phyloP scores from a whole-genome alignment of 2,888 invertebrate species.

The Villa cingulata region DNA sequence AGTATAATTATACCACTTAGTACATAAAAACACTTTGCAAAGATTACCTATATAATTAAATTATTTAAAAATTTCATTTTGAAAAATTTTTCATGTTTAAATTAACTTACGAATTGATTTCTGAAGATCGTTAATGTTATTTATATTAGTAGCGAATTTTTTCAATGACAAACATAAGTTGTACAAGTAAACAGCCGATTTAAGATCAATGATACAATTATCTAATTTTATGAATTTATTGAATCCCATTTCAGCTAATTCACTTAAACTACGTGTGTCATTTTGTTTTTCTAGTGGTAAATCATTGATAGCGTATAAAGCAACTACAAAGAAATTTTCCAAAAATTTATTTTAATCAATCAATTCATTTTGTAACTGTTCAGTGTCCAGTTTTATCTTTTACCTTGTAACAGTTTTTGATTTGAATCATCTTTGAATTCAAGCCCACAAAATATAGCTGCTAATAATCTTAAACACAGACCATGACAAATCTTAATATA shows the following conservation, averaged over 20 bases:
- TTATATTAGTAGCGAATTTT: not conserved
- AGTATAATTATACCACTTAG: constrained; percentile 53
- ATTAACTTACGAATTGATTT: constrained; percentile 24
- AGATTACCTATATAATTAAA: constrained; percentile 26
- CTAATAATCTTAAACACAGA: constrained; percentile 42
- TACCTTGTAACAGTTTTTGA: constrained; percentile 9
- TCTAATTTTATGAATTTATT: constrained; percentile 22
- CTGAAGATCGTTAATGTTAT: constrained; percentile 8
- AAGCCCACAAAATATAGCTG: constrained; percentile 49
- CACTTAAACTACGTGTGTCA: constrained; percentile 12
- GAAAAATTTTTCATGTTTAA: too few relatives aligned
- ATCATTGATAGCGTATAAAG: constrained; percentile 16
- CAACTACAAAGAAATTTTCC: constrained; percentile 17
- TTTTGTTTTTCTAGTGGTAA: constrained; percentile 7
- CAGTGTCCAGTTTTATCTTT: not conserved
- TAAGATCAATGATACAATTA: constrained; percentile 22
- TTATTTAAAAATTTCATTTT: too few relatives aligned
- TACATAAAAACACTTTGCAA: constrained; percentile 44
- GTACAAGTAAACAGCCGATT: constrained; percentile 29
- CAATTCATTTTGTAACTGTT: too few relatives aligned
- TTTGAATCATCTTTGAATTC: constrained; percentile 40
- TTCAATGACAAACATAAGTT: constrained; percentile 15
- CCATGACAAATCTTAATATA: constrained; percentile 43
- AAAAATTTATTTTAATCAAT: not conserved
- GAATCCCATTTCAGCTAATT: constrained; percentile 21